Base-by-base conservation (phyloP, 2,797 vertebrate species). In the Melopsittacus undulatus region DNA sequence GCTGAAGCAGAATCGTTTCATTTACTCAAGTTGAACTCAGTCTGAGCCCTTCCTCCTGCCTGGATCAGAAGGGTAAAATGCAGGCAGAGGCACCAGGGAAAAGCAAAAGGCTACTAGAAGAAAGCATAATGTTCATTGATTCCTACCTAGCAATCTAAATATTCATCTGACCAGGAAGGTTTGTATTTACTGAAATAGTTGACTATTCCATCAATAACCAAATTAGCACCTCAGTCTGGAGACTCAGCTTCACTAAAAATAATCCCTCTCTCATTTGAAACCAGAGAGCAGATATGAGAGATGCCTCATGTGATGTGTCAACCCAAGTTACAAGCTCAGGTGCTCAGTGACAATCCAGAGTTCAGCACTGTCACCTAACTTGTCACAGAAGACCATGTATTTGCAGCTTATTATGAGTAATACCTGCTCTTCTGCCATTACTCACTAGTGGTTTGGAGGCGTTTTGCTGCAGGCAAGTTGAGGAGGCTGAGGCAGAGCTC, bases 121-220 rank as follows among this genome's bases (percentile, higher is more conserved):
- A 26, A 59, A 57, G 49, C 4, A 8, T 3, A 23, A 36, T 2
- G 46, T 36, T 79, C 17, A 11, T 3, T 52, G 67, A n/a, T 19
- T 89, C 17, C 3, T n/a, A 57, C 26, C n/a, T 43, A 80, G 22
- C 19, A 27, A 43, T n/a, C 30, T 69, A 61, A 46, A 10, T 43
- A 61, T 26, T 57, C 26, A 57, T 6, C 11, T 57, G 54, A 38
- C 0, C 0, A 36, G 7, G 5, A 62, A 88, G 24, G 30, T 46
- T n/a, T 43, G 16, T 30, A 64, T 63, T 56, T 79, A 26, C 38
- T 36, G 4, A 74, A 85, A 70, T 6, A 63, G 5, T 11, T 26
- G 5, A n/a, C 13, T 76, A 43, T 30, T 81, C 67, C 10, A 78
- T 54, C 72, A 82, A 30, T 0, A 56, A 45, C 18, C 49, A 83